phyloP scores from a whole-genome alignment of 2,888 invertebrate species.

The Spilarctia lutea region DNA sequence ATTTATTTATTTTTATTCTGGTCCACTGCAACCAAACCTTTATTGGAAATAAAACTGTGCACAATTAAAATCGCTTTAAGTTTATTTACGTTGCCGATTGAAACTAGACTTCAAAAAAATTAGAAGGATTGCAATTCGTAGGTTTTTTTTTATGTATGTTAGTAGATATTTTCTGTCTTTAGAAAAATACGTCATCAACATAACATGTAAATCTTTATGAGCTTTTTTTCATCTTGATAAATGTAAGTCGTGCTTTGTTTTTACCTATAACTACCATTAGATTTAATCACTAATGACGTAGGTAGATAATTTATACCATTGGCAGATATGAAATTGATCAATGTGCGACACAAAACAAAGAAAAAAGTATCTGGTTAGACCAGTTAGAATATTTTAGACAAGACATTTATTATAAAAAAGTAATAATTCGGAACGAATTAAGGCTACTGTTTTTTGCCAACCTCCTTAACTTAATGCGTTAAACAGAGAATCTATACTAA shows the following conservation, averaged over 20 bases:
- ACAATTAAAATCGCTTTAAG: background rate
- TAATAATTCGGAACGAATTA: background rate
- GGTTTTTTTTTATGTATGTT: no score
- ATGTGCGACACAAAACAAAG: background rate
- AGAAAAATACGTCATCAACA: background rate
- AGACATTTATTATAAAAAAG: background rate
- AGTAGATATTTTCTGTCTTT: no score
- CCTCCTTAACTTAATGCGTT: background rate
- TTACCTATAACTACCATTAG: background rate
- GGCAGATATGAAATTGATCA: background rate
- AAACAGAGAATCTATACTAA: background rate
- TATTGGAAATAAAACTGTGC: no score
- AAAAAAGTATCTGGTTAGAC: conserved; percentile 2
- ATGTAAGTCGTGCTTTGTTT: background rate
- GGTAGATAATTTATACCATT: background rate
- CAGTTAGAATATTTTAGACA: background rate
- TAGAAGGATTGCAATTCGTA: no score
- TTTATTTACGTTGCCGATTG: background rate
- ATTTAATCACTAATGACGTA: background rate
- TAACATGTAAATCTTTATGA: background rate
- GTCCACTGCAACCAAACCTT: no score
- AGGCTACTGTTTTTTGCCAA: background rate
- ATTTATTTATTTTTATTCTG: no score
- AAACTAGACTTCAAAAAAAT: no score
- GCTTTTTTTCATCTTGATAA: background rate